A percentile compares a stretch with the other conserved stretches of the same genome.
These are phyloP conservation scores for Hyaena hyaena DNA, from an alignment of 2,113 vertebrate species.

Conservation along the genomic window DNA sequence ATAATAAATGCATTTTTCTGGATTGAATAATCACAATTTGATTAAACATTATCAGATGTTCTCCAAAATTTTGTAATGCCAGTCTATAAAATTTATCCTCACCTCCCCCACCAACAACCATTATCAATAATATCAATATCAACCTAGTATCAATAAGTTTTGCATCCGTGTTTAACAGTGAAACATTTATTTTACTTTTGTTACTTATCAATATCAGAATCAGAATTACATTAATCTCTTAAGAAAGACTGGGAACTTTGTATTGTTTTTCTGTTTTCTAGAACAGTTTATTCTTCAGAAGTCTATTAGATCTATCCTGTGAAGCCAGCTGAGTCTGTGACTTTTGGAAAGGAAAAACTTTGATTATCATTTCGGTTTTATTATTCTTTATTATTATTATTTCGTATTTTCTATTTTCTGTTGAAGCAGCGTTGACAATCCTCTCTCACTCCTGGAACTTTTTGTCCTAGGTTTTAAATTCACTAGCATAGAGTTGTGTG, in stretches of 20 bases:
- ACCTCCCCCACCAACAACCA: background rate
- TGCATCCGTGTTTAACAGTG: background rate
- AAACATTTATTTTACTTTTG: background rate
- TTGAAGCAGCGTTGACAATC: background rate
- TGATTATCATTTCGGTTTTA: background rate
- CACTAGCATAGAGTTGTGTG: background rate
- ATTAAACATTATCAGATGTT: background rate
- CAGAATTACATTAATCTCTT: background rate
- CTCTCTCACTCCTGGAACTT: background rate
- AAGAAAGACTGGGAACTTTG: background rate
- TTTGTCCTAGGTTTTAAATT: background rate
- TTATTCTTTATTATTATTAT: background rate
- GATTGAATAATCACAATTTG: background rate
- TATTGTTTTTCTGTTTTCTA: background rate
- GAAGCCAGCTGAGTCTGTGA: background rate
- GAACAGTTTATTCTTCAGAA: background rate
- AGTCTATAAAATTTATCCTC: background rate
- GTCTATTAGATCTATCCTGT: background rate
- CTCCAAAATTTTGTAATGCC: background rate
- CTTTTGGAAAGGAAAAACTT: background rate
- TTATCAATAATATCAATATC: background rate
- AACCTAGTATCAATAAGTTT: background rate
- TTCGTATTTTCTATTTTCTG: background rate
- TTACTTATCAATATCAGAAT: background rate
- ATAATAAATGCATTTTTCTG: background rate